Conservation (phyloP, 1,140 invertebrate species). For the Nautilus pompilius region DNA sequence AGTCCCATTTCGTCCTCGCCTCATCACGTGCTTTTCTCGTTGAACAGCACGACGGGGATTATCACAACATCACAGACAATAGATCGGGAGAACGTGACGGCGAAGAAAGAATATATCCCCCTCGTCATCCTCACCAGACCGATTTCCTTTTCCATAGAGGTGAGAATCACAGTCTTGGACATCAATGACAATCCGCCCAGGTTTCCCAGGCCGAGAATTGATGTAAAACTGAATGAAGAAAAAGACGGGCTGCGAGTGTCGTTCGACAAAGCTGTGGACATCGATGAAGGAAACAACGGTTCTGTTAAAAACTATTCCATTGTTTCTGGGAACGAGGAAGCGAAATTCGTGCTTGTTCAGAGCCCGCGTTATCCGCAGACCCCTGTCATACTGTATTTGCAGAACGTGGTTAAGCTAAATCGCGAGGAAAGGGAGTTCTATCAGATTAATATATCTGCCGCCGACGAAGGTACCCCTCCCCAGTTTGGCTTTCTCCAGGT, state of each 20-base stretch:
- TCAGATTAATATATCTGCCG: constrained; percentile 75
- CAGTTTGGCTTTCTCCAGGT: constrained; percentile 67
- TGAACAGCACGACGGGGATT: constrained; percentile 19
- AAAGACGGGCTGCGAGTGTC: constrained; percentile 63
- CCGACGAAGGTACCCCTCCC: constrained; percentile 70
- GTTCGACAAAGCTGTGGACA: constrained; percentile 56
- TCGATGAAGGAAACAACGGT: constrained; percentile 60
- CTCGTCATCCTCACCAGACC: not conserved
- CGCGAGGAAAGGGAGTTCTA: constrained; percentile 76
- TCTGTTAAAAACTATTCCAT: constrained; percentile 28
- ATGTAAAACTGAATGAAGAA: constrained; percentile 52
- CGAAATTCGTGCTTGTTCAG: constrained; percentile 27
- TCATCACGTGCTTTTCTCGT: constrained; percentile 18
- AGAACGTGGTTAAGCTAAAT: constrained; percentile 75
- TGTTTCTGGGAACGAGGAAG: constrained; percentile 32
- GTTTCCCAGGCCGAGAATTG: constrained; percentile 58
- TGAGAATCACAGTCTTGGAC: constrained; percentile 59
- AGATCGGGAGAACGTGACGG: constrained; percentile 25
- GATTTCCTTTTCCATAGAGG: constrained; percentile 23
- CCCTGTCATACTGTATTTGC: constrained; percentile 29
- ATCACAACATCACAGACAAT: constrained; percentile 22
- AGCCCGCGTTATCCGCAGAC: constrained; percentile 16
- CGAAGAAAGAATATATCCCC: too few species aligned
- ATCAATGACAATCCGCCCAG: constrained; percentile 90
- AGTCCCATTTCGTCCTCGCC: constrained; percentile 9